Evolutionary conservation across 1,140 invertebrate species (phyloP).

Genomic region (Xylocopa sonorina): DNA sequence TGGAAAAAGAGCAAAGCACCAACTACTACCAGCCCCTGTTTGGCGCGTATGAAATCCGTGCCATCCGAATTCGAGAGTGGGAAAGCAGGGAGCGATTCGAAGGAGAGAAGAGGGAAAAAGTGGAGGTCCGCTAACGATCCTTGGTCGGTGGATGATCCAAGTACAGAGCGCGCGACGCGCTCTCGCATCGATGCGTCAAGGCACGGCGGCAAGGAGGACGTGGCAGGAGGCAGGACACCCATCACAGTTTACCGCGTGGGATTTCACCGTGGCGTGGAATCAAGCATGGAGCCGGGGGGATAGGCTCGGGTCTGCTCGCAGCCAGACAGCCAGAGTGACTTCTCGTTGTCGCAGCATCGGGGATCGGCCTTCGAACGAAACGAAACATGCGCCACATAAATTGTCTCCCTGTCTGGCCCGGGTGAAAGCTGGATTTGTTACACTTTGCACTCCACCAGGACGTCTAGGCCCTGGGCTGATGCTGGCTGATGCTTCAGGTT

Average conservation of each 20-base stretch:
- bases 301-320: conserved; percentile 39
- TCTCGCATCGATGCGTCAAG: neutral
- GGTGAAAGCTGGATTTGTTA: conserved; percentile 83
- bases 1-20: too few species aligned
- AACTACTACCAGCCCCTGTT: too few species aligned
- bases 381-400: conserved; percentile 81
- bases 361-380: conserved; percentile 77
- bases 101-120: neutral
- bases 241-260: conserved; percentile 54
- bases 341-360: conserved; percentile 75
- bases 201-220: conserved; percentile 24
- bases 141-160: conserved; percentile 16
- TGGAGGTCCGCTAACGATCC: conserved; percentile 9
- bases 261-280: conserved; percentile 67
- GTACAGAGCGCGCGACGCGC: neutral
- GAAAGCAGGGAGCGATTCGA: neutral
- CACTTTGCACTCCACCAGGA: conserved; percentile 79
- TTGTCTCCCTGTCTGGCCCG: conserved; percentile 79
- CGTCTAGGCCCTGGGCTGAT: conserved; percentile 67
- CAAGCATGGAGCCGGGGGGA: conserved; percentile 59
- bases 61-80: neutral
- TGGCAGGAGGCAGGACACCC: conserved; percentile 58
- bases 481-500: conserved; percentile 58
- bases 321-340: conserved; percentile 69
- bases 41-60: too few species aligned